Percentiles rank a stretch among this genome's conserved stretches.
These are phyloP conservation scores for Muschampia plurimacula DNA, from an alignment of 2,888 invertebrate species.

Conservation along the genomic window DNA sequence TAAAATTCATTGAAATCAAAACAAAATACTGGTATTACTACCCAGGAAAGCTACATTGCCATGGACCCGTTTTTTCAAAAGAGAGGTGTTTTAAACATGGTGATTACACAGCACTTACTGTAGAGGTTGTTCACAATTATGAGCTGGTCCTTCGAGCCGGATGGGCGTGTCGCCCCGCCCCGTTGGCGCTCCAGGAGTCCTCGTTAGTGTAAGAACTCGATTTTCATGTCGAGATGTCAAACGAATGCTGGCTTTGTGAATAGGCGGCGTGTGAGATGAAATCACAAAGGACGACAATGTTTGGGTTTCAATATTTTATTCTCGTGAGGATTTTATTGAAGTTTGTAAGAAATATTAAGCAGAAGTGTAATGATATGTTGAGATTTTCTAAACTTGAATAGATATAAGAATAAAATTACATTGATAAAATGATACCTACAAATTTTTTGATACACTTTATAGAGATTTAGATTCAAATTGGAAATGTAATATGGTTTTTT, in stretches of 20 bases:
- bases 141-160: constrained; percentile 62
- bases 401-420: no score
- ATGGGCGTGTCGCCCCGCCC: constrained; percentile 72
- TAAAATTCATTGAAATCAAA: constrained; percentile 38
- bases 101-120: constrained; percentile 42
- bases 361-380: not conserved
- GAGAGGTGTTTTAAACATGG: constrained; percentile 40
- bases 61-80: constrained; percentile 14
- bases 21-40: constrained; percentile 32
- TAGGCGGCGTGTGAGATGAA: constrained; percentile 30
- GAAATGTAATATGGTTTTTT: no score
- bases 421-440: no score
- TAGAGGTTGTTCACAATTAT: constrained; percentile 56
- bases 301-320: constrained; percentile 26
- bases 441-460: no score
- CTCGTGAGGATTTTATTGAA: not conserved
- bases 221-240: constrained; percentile 39
- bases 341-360: not conserved
- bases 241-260: constrained; percentile 36
- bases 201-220: constrained; percentile 55
- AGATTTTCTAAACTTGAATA: not conserved
- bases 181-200: constrained; percentile 61
- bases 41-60: constrained; percentile 30
- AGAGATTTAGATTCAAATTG: no score
- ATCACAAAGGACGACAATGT: constrained; percentile 18